phyloP scores from a whole-genome alignment of 1,140 invertebrate species.

The Helicoverpa armigera region DNA sequence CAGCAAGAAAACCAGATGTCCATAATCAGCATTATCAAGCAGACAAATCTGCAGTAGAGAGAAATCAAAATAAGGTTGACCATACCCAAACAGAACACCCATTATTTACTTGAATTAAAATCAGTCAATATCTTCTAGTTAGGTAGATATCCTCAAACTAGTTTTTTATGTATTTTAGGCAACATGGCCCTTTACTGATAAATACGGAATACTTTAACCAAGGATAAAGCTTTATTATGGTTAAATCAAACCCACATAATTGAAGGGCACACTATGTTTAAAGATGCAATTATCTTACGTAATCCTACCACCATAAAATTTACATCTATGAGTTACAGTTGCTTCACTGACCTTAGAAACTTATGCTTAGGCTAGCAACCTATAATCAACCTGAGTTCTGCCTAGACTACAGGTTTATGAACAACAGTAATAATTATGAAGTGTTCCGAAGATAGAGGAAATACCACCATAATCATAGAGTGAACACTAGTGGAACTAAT shows the following conservation, averaged over 20 bases:
- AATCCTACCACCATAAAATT: slow-evolving; percentile 3
- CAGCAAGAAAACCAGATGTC: no score
- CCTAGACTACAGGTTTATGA: not conserved
- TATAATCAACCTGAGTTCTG: not conserved
- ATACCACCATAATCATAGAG: no score
- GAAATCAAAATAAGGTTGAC: no score
- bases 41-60: no score
- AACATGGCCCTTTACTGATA: not conserved
- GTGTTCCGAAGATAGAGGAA: no score
- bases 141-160: no score
- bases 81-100: no score
- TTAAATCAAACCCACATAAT: not conserved
- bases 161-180: no score
- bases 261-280: slow-evolving; percentile 14
- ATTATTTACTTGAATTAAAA: no score
- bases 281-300: not conserved
- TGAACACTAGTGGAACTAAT: no score
- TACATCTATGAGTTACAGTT: not conserved
- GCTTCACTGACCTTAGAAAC: not conserved
- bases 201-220: not conserved
- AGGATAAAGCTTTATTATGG: not conserved
- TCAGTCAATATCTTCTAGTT: no score
- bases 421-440: not conserved
- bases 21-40: no score
- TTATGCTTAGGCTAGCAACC: not conserved